A percentile compares a stretch with the other conserved stretches of the same genome.
Conservation (phyloP, 2,113 vertebrate genomes). For the Xyrauchen texanus region DNA sequence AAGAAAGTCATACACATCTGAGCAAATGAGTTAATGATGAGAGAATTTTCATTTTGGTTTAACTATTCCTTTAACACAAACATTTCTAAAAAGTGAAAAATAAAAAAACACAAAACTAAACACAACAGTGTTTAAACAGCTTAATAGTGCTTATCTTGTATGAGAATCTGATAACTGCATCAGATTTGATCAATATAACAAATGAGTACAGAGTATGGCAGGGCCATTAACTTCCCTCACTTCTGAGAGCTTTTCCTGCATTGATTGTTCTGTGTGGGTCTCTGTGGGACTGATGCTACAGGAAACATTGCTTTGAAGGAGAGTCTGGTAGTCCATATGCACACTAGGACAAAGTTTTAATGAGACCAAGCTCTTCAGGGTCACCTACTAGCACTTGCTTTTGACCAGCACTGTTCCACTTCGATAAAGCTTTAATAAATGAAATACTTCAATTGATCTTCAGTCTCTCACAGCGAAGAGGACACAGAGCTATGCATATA, state of each 20-base stretch:
- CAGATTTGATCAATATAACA: too few species aligned
- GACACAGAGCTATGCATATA: neutral
- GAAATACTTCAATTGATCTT: neutral
- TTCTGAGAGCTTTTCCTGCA: constrained; percentile 60
- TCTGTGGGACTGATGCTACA: constrained; percentile 33
- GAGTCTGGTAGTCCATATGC: constrained; percentile 19
- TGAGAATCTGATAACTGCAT: constrained; percentile 47
- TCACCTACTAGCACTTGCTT: constrained; percentile 25
- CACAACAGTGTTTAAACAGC: constrained; percentile 19
- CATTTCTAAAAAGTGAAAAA: neutral
- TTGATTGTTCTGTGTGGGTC: constrained; percentile 54
- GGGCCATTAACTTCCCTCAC: constrained; percentile 64
- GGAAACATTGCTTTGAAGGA: constrained; percentile 13
- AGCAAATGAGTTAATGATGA: too few species aligned
- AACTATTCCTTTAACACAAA: neutral
- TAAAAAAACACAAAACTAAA: neutral
- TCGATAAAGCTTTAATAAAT: constrained; percentile 25
- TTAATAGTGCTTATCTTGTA: constrained; percentile 10
- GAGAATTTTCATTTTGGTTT: too few species aligned
- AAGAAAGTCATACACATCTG: too few species aligned
- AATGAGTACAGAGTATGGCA: constrained; percentile 8
- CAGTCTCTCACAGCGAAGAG: neutral
- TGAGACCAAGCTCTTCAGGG: constrained; percentile 1
- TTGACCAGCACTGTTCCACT: neutral
- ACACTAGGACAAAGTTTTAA: constrained; percentile 19